These are phyloP conservation scores for Apamea anceps DNA, from an alignment of 2,888 invertebrate species.

Conservation along the genomic window DNA sequence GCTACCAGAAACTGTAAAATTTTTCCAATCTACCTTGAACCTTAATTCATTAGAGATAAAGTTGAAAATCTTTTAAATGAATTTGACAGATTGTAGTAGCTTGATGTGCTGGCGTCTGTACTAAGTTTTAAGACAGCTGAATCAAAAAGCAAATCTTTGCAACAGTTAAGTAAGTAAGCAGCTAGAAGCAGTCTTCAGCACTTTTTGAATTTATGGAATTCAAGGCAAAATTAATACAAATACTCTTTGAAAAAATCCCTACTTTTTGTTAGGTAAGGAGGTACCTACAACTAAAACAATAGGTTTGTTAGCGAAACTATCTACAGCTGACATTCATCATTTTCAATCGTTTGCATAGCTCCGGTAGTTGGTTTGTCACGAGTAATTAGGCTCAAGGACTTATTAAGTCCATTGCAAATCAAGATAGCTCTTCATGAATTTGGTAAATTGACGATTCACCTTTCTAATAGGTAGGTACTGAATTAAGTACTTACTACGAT, in stretches of 20 bases:
- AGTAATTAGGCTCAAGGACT: conserved; percentile 55
- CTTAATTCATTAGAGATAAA: no score
- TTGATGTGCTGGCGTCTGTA: no score
- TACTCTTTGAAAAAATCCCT: background rate
- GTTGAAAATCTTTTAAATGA: no score
- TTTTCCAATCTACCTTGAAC: no score
- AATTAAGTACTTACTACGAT: background rate
- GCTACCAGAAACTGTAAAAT: no score
- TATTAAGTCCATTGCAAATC: conserved; percentile 45
- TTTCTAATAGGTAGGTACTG: conserved; percentile 2
- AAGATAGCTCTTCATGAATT: conserved; percentile 30
- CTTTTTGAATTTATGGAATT: background rate
- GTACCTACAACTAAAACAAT: conserved; percentile 2
- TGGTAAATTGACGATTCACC: conserved; percentile 19
- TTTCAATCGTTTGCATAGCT: conserved; percentile 42
- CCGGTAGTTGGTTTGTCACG: conserved; percentile 43
- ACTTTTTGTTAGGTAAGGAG: background rate
- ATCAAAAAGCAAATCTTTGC: background rate
- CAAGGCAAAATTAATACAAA: background rate
- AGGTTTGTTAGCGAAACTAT: background rate
- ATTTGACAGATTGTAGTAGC: no score
- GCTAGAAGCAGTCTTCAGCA: background rate
- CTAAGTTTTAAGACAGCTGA: background rate
- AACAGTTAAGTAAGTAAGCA: background rate
- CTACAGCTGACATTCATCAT: conserved; percentile 25